phyloP scores from a whole-genome alignment of 2,797 vertebrate species.

The Coreius guichenoti region DNA sequence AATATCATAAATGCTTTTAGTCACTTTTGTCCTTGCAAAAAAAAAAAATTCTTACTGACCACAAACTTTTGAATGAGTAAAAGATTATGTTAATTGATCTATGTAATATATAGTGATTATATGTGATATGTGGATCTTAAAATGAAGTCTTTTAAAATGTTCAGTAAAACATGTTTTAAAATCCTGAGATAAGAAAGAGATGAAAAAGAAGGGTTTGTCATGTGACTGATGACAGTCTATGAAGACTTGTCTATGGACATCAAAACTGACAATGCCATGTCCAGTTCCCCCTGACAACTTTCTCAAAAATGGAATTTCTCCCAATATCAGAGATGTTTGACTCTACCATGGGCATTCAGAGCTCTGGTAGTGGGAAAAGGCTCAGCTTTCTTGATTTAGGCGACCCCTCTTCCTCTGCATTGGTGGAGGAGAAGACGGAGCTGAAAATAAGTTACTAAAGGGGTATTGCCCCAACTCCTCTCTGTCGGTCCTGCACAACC shows the following conservation, averaged over 20 bases:
- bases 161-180: background rate
- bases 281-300: slow-evolving; percentile 1
- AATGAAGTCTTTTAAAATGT: background rate
- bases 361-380: slow-evolving; percentile 19
- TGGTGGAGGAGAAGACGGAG: background rate
- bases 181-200: background rate
- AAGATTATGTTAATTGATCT: background rate
- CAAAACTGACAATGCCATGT: slow-evolving; percentile 27
- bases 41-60: background rate
- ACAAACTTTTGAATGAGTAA: background rate
- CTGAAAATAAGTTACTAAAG: slow-evolving; percentile 51
- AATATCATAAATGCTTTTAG: background rate
- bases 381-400: slow-evolving; percentile 42
- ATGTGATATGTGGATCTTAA: background rate
- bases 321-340: slow-evolving; percentile 30
- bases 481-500: slow-evolving; percentile 26
- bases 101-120: background rate
- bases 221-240: slow-evolving; percentile 20
- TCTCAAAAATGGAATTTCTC: slow-evolving; percentile 30
- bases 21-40: background rate
- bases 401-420: slow-evolving; percentile 41
- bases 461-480: slow-evolving; percentile 20
- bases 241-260: slow-evolving; percentile 22
- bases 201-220: background rate
- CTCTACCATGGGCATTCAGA: slow-evolving; percentile 39